Evolutionary conservation across 2,113 vertebrate species (phyloP).

Genomic region (Elaphurus davidianus): DNA sequence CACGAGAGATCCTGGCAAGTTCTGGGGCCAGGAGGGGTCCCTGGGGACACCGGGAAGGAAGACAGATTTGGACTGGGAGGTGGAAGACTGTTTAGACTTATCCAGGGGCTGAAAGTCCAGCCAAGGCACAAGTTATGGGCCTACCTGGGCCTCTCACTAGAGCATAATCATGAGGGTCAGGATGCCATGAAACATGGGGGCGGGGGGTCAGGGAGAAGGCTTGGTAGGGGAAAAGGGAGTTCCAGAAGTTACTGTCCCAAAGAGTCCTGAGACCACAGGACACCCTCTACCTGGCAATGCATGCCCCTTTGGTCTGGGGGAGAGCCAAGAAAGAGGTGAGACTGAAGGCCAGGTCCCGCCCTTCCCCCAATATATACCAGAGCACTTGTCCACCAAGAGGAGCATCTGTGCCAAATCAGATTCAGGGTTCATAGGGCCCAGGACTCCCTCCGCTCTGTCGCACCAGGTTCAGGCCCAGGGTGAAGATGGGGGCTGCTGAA

Average conservation of each 20-base stretch:
- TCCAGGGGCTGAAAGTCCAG: neutral
- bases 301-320: neutral
- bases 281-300: neutral
- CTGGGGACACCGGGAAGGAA: neutral
- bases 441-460: neutral
- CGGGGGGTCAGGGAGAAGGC: neutral
- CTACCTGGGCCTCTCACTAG: neutral
- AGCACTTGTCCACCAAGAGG: slow-evolving; percentile 7
- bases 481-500: neutral
- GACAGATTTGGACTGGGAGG: neutral
- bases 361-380: neutral
- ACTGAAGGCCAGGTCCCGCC: neutral
- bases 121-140: neutral
- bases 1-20: slow-evolving; percentile 18
- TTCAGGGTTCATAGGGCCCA: neutral
- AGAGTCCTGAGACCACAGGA: neutral
- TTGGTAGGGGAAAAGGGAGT: neutral
- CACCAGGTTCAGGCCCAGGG: neutral
- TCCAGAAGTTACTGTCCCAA: slow-evolving; percentile 18
- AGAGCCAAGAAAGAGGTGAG: neutral
- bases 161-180: neutral
- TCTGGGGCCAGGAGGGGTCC: neutral
- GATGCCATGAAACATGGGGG: neutral
- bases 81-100: neutral
- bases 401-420: slow-evolving; percentile 21